Percentiles rank a stretch among this genome's conserved stretches.
These are phyloP conservation scores for Thelaira solivaga DNA, from an alignment of 2,888 invertebrate species.

Conservation along the genomic window DNA sequence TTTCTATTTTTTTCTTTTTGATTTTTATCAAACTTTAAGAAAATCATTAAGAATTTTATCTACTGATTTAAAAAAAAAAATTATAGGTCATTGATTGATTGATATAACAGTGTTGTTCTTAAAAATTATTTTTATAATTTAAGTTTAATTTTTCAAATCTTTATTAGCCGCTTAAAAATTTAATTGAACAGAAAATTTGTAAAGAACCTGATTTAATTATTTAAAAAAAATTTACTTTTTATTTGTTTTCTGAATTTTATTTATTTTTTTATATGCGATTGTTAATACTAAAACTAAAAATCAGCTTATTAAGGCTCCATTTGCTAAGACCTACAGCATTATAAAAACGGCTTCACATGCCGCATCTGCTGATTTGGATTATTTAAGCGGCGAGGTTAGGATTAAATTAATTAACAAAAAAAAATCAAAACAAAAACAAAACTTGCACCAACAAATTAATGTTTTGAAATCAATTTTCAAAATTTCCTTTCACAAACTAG, in stretches of 20 bases:
- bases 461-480: slow-evolving; percentile 65
- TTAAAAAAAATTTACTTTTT: slow-evolving; percentile 63
- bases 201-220: slow-evolving; percentile 16
- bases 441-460: slow-evolving; percentile 51
- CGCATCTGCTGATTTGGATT: slow-evolving; percentile 84
- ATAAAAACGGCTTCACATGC: slow-evolving; percentile 87
- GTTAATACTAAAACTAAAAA: slow-evolving; percentile 32
- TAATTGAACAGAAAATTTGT: slow-evolving; percentile 13
- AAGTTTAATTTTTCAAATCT: neutral
- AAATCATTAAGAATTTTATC: slow-evolving; percentile 16
- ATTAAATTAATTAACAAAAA: slow-evolving; percentile 66
- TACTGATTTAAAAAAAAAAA: slow-evolving; percentile 13
- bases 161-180: slow-evolving; percentile 23
- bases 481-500: slow-evolving; percentile 57
- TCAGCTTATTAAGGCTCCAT: slow-evolving; percentile 97
- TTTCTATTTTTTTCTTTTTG: neutral
- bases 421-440: slow-evolving; percentile 62
- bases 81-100: slow-evolving; percentile 21
- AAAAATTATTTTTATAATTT: slow-evolving; percentile 2
- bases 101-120: neutral
- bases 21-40: slow-evolving; percentile 8
- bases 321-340: slow-evolving; percentile 97
- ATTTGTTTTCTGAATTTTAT: slow-evolving; percentile 67
- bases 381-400: slow-evolving; percentile 79
- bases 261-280: slow-evolving; percentile 60